phyloP scores from a whole-genome alignment of 2,888 invertebrate genomes.

The Agrotis puta region DNA sequence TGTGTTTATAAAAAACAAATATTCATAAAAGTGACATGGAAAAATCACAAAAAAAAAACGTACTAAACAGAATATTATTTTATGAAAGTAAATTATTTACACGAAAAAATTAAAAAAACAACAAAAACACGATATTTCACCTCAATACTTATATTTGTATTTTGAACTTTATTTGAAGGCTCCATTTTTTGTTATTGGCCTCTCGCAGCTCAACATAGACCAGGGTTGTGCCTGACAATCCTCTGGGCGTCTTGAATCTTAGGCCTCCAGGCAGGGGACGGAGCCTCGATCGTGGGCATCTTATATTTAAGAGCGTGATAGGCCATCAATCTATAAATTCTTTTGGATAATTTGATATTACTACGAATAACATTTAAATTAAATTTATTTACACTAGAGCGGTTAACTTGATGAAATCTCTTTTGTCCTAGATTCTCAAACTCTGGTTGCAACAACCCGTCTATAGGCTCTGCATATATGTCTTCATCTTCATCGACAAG shows the following conservation, averaged over 20 bases:
- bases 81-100: not conserved
- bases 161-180: not conserved
- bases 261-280: too few species aligned
- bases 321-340: not conserved
- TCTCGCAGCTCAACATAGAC: too few species aligned
- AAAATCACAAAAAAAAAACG: not conserved
- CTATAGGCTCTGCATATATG: accelerated
- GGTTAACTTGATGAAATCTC: slow-evolving; percentile 22
- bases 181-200: too few species aligned
- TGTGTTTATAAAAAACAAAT: not conserved
- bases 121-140: not conserved
- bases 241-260: too few species aligned
- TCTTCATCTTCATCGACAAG: not conserved
- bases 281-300: too few species aligned
- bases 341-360: not conserved
- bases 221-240: too few species aligned
- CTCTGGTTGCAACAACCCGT: not conserved
- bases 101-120: too few species aligned
- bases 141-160: not conserved
- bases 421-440: slow-evolving; percentile 26
- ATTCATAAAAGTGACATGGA: not conserved
- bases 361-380: too few species aligned
- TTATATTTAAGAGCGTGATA: too few species aligned
- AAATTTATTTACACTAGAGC: too few species aligned
- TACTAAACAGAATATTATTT: not conserved